Evolutionary conservation across 92 coral and sea anemone genomes (phyloP).

Genomic region (Desmophyllum pertusum): DNA sequence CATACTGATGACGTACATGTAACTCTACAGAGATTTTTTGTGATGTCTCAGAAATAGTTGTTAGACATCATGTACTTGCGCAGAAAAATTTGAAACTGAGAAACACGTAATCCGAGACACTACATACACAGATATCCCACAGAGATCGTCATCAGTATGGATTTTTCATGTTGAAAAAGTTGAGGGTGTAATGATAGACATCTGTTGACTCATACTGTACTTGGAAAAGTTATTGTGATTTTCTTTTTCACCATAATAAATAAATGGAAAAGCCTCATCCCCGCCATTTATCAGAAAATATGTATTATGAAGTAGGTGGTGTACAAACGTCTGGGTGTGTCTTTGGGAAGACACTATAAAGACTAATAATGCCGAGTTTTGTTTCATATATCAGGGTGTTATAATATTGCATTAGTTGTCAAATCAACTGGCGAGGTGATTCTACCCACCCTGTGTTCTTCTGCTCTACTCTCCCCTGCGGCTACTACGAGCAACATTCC

Average conservation of each 20-base stretch:
- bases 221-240: too few species aligned
- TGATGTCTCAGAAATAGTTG: too few species aligned
- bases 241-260: too few species aligned
- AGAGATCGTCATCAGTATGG: background rate
- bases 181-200: background rate
- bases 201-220: background rate
- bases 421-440: conserved; percentile 77
- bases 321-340: background rate
- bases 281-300: background rate
- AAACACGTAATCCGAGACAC: background rate
- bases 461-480: conserved; percentile 74
- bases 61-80: too few species aligned
- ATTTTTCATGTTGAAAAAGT: too few species aligned
- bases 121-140: background rate
- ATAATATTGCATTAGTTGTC: conserved; percentile 81
- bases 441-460: conserved; percentile 69
- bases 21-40: background rate
- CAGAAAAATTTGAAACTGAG: background rate
- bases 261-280: background rate
- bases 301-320: background rate
- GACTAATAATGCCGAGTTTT: conserved; percentile 69
- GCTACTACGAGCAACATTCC: conserved; percentile 67
- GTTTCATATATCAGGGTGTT: conserved; percentile 64
- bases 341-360: background rate
- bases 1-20: too few species aligned